Evolutionary conservation across 1,140 invertebrate genomes (phyloP).

Genomic region (Lordiphosa collinella): DNA sequence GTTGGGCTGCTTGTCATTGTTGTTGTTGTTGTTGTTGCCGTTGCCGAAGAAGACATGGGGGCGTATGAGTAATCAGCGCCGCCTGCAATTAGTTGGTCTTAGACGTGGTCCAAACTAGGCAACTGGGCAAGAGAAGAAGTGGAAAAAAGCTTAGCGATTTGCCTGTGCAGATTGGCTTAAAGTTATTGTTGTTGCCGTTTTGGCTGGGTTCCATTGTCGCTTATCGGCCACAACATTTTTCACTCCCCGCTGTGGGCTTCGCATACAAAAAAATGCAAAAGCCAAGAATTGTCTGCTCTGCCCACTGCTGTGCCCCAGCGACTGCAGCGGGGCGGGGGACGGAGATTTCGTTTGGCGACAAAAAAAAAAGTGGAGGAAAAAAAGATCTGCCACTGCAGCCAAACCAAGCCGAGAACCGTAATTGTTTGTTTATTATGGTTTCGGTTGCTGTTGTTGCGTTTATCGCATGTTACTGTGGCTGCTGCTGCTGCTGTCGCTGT

Average conservation of each 20-base stretch:
- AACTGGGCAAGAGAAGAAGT: constrained; percentile 1
- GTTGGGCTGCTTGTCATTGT: constrained; percentile 56
- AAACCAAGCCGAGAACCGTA: constrained; percentile 45
- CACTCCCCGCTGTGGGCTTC: constrained; percentile 56
- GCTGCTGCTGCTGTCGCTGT: constrained; percentile 28
- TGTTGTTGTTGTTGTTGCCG: constrained; percentile 13
- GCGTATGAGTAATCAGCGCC: constrained; percentile 68
- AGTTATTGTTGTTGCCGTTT: constrained; percentile 27
- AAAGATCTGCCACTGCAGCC: constrained; percentile 10
- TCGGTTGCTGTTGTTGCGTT: not conserved
- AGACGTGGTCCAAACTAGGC: constrained; percentile 31
- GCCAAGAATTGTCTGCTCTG: constrained; percentile 41
- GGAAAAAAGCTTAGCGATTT: constrained; percentile 14
- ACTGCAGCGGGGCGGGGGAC: not conserved
- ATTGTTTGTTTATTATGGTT: constrained; percentile 75
- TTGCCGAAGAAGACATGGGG: constrained; percentile 34
- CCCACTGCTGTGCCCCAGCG: constrained; percentile 17
- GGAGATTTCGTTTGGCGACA: not conserved
- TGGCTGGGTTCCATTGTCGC: constrained; percentile 48
- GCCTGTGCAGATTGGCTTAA: constrained; percentile 24
- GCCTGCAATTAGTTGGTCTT: constrained; percentile 60
- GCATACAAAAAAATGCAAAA: constrained; percentile 38
- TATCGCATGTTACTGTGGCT: constrained; percentile 10
- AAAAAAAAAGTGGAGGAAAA: constrained; percentile 4
- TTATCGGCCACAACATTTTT: constrained; percentile 59